A percentile compares a stretch with the other conserved stretches of the same genome.
These are phyloP conservation scores for Malurus splendens DNA, from an alignment of 2,797 vertebrate species.

Conservation along the genomic window DNA sequence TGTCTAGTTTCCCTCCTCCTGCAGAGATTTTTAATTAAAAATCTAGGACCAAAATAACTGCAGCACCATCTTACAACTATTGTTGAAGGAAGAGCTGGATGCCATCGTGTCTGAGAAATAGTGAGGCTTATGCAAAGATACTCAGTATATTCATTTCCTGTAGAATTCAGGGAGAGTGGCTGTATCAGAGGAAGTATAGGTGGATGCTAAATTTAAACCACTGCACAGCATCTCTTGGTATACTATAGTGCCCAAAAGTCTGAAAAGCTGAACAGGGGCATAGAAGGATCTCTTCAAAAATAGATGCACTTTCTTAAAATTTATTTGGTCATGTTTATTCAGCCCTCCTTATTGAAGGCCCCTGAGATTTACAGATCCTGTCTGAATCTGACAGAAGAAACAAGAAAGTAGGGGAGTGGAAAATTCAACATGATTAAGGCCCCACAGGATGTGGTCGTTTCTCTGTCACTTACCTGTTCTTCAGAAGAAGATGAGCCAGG, in stretches of 20 bases:
- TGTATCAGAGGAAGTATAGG: not conserved
- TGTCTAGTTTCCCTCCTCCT: constrained; percentile 16
- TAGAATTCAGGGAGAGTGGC: not conserved
- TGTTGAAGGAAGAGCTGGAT: not conserved
- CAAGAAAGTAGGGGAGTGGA: not conserved
- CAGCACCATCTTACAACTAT: not conserved
- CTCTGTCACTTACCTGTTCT: not conserved
- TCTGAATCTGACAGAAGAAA: not conserved
- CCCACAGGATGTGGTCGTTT: not conserved
- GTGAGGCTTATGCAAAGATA: not conserved
- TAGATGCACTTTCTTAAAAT: not conserved
- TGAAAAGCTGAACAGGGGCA: not conserved
- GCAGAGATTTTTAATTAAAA: constrained; percentile 57
- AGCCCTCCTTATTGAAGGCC: not conserved
- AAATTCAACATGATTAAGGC: not conserved
- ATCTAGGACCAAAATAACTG: not conserved
- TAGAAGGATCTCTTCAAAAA: constrained; percentile 17
- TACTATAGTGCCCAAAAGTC: not conserved
- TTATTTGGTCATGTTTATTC: constrained; percentile 9
- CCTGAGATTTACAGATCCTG: not conserved
- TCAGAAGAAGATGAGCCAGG: not conserved
- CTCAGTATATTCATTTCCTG: not conserved
- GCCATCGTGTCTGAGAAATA: not conserved
- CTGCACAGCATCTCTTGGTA: not conserved
- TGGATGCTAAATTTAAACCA: constrained; percentile 24